A percentile compares a stretch with the other conserved stretches of the same genome.
Evolutionary conservation across 2,888 invertebrate species (phyloP).

Genomic region (Tetragonula carbonaria): DNA sequence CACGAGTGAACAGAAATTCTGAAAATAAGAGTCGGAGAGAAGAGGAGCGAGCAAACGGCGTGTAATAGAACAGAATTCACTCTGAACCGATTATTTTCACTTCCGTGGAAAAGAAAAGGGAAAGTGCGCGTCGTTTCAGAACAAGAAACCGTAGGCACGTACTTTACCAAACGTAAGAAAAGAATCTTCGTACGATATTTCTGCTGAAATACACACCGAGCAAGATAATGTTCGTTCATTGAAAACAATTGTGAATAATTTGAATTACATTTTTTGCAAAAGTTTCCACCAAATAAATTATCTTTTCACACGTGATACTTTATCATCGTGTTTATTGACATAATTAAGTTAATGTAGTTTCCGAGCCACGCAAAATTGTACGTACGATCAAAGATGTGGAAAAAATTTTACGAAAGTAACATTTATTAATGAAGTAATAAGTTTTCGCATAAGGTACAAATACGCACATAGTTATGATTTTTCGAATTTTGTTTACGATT

Average conservation of each 20-base stretch:
- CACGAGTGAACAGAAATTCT: slow-evolving; percentile 70
- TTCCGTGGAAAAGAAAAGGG: slow-evolving; percentile 80
- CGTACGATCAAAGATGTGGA: neutral
- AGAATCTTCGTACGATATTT: neutral
- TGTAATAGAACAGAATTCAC: slow-evolving; percentile 66
- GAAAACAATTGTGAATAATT: neutral
- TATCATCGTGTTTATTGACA: neutral
- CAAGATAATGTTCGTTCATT: neutral
- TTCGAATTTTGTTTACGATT: too few species aligned
- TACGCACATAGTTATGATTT: neutral
- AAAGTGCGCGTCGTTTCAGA: slow-evolving; percentile 74
- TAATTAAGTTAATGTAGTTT: neutral
- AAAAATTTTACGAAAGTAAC: neutral
- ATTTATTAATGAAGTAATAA: neutral
- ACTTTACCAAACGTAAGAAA: slow-evolving; percentile 6
- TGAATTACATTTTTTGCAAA: slow-evolving; percentile 5
- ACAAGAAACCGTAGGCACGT: slow-evolving; percentile 55
- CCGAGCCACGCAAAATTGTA: neutral
- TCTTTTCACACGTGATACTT: neutral
- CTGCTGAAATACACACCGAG: neutral
- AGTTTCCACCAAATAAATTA: neutral
- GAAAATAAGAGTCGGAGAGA: slow-evolving; percentile 72
- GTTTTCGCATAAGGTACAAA: neutral
- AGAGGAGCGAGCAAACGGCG: slow-evolving; percentile 59
- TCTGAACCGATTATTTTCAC: slow-evolving; percentile 74